Evolutionary conservation across 1,140 invertebrate species (phyloP).

Genomic region (Aphidius ervi): DNA sequence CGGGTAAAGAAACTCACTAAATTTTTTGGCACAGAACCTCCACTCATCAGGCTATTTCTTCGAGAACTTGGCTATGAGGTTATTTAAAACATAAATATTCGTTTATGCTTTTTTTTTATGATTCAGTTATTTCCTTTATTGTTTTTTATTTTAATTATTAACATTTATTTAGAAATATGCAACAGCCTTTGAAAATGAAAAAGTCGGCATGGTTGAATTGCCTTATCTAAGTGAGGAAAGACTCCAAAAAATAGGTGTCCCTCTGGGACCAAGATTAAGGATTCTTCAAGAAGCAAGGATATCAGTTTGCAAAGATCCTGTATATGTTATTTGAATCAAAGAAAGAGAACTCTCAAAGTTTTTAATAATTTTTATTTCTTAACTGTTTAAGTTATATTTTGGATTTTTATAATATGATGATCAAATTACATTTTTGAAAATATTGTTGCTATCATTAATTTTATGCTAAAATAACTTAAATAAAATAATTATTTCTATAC

Average conservation of each 20-base stretch:
- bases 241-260: conserved; percentile 83
- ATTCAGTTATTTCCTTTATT: neutral
- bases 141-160: conserved; percentile 16
- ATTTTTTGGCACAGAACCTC: conserved; percentile 92
- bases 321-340: conserved; percentile 41
- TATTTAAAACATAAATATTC: conserved; percentile 29
- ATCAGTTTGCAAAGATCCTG: conserved; percentile 58
- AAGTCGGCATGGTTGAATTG: conserved; percentile 86
- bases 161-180: conserved; percentile 77
- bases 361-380: too few relatives aligned
- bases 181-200: conserved; percentile 77
- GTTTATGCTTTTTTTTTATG: neutral
- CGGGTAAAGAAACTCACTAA: conserved; percentile 80
- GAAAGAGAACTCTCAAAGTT: too few relatives aligned
- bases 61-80: conserved; percentile 93
- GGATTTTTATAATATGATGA: too few relatives aligned
- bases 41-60: conserved; percentile 82
- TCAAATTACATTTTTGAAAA: too few relatives aligned
- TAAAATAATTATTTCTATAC: too few relatives aligned
- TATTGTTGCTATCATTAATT: too few relatives aligned
- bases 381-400: too few relatives aligned
- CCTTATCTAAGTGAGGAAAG: conserved; percentile 88
- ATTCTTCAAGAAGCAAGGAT: conserved; percentile 87
- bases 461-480: too few relatives aligned
- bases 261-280: conserved; percentile 79